Evolutionary conservation across 1,140 invertebrate genomes (phyloP).

Genomic region (Apis dorsata): DNA sequence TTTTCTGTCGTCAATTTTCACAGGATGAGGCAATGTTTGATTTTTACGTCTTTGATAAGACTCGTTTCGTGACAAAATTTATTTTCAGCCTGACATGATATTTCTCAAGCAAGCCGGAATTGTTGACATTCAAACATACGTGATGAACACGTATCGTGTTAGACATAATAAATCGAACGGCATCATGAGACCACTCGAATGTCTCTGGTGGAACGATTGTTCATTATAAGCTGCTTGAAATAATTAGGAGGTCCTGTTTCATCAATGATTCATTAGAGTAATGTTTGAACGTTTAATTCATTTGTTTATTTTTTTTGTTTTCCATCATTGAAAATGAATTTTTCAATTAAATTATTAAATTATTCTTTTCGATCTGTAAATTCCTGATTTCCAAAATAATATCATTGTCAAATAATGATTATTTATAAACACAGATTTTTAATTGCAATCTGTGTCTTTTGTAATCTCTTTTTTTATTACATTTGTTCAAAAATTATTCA

Average conservation of each 20-base stretch:
- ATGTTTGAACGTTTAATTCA: not conserved
- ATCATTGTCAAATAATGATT: too few relatives aligned
- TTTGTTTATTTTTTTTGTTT: too few relatives aligned
- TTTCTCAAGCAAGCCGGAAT: not conserved
- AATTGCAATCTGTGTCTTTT: too few relatives aligned
- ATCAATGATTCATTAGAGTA: not conserved
- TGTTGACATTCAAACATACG: not conserved
- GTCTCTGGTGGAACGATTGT: not conserved
- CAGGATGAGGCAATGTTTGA: conserved; percentile 5
- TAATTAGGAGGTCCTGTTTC: not conserved
- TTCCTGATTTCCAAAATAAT: too few relatives aligned
- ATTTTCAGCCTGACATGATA: not conserved
- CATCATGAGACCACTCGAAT: not conserved
- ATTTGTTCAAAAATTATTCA: too few relatives aligned
- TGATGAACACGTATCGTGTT: conserved; percentile 34
- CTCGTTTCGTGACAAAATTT: not conserved
- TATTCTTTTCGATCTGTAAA: too few relatives aligned
- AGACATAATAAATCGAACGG: conserved; percentile 18
- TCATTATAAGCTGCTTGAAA: not conserved
- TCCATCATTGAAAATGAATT: too few relatives aligned
- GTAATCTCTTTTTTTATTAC: too few relatives aligned
- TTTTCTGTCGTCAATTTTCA: conserved; percentile 9
- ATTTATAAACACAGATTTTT: too few relatives aligned
- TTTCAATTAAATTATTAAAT: too few relatives aligned
- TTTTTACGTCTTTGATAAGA: conserved; percentile 37